Conservation (phyloP, 2,113 vertebrate species). For the Alaudala cheleensis region DNA sequence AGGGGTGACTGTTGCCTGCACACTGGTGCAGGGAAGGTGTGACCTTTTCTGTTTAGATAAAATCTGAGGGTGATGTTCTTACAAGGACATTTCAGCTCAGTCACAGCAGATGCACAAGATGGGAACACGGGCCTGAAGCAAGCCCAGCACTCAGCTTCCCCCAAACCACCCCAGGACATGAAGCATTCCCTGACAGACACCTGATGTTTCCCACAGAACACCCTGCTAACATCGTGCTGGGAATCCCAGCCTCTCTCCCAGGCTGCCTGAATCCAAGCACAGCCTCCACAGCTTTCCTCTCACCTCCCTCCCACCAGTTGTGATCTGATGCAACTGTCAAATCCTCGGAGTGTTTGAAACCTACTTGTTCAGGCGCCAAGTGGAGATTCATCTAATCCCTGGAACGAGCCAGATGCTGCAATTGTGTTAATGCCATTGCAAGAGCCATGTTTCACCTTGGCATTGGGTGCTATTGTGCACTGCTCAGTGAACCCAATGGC, state of each 20-base stretch:
- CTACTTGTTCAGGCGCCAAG: not conserved
- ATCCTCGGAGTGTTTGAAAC: not conserved
- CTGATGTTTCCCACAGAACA: accelerated
- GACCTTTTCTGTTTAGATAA: not conserved
- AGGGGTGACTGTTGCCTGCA: not conserved
- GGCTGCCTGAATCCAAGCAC: not conserved
- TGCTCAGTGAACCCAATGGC: not conserved
- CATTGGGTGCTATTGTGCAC: not conserved
- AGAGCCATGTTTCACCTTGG: not conserved
- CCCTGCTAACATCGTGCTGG: not conserved
- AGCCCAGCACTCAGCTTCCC: accelerated
- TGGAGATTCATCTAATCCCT: not conserved
- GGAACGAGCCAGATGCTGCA: not conserved
- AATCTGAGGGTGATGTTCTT: not conserved
- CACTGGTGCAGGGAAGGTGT: accelerated
- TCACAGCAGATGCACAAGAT: not conserved
- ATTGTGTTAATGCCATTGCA: not conserved
- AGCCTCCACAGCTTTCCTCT: not conserved
- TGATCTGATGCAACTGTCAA: not conserved
- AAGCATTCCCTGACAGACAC: not conserved
- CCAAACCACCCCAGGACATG: not conserved
- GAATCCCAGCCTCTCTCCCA: not conserved
- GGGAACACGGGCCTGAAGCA: accelerated
- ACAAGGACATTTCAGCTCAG: not conserved
- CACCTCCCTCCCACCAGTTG: not conserved